These are phyloP conservation scores for Zosterops japonicus DNA, from an alignment of 2,113 vertebrate species.

Conservation along the genomic window DNA sequence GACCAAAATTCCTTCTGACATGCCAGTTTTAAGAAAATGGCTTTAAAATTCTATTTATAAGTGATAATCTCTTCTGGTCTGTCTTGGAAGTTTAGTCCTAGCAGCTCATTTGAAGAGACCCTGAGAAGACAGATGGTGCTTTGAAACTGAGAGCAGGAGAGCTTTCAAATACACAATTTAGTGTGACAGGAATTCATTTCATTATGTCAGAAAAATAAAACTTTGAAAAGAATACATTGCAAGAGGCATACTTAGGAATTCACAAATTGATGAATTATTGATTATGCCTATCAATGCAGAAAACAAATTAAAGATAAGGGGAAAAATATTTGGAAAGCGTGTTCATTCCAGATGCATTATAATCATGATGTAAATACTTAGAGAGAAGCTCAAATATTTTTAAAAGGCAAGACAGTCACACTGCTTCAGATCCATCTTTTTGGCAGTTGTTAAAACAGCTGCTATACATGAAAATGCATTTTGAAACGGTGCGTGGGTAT, in stretches of 20 bases:
- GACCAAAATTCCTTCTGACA: background rate
- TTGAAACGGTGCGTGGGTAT: background rate
- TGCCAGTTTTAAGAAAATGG: background rate
- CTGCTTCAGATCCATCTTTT: background rate
- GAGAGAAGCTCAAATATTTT: constrained; percentile 3
- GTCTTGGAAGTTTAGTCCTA: background rate
- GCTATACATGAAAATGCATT: constrained; percentile 30
- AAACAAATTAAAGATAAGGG: constrained; percentile 43
- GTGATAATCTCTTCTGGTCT: background rate
- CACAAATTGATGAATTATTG: constrained; percentile 53
- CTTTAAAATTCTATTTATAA: background rate
- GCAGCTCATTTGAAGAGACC: background rate
- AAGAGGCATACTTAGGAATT: background rate
- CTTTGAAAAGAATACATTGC: constrained; percentile 6
- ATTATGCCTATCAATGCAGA: constrained; percentile 3
- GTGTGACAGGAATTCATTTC: background rate
- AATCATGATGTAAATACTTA: background rate
- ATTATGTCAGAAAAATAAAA: constrained; percentile 24
- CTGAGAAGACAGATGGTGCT: background rate
- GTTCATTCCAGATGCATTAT: background rate
- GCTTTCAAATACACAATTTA: background rate
- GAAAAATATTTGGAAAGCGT: background rate
- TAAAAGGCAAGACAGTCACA: background rate
- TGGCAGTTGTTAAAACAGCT: constrained; percentile 33
- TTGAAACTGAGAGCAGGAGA: constrained; percentile 13